Conservation (phyloP, 2,113 vertebrate species). For the Plestiodon gilberti region DNA sequence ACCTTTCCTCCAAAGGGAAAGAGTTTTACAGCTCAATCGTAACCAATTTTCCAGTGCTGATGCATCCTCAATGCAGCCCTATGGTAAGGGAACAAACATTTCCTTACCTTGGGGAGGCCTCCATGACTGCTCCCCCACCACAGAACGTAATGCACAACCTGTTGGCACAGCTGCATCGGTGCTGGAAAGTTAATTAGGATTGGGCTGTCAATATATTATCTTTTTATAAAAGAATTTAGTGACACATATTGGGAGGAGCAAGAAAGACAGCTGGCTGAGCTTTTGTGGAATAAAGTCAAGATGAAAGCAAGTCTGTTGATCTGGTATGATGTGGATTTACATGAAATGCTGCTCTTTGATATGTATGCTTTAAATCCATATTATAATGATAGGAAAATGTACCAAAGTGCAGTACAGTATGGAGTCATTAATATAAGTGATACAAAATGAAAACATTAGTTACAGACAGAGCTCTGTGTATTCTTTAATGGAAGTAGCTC, state of each 20-base stretch:
- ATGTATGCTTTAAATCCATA: neutral
- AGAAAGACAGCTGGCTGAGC: too few relatives aligned
- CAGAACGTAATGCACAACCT: too few relatives aligned
- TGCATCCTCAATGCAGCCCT: too few relatives aligned
- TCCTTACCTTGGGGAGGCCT: too few relatives aligned
- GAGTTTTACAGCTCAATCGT: neutral
- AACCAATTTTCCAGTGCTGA: too few relatives aligned
- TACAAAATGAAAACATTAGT: neutral
- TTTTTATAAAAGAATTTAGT: neutral
- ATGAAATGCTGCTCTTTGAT: neutral
- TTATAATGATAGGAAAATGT: neutral
- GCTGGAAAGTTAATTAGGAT: too few relatives aligned
- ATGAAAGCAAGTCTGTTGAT: conserved; percentile 11
- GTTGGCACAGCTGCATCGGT: too few relatives aligned
- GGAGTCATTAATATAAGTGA: neutral
- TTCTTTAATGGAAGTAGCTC: neutral
- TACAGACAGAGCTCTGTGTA: neutral
- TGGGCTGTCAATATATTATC: too few relatives aligned
- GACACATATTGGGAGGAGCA: neutral
- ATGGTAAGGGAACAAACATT: too few relatives aligned
- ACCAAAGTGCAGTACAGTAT: neutral
- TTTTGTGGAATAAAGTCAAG: neutral
- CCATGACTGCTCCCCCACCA: too few relatives aligned
- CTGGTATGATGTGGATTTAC: accelerated
- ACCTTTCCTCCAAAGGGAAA: neutral